Base-by-base conservation (phyloP, 2,113 vertebrate species). In the Haemorhous mexicanus region DNA sequence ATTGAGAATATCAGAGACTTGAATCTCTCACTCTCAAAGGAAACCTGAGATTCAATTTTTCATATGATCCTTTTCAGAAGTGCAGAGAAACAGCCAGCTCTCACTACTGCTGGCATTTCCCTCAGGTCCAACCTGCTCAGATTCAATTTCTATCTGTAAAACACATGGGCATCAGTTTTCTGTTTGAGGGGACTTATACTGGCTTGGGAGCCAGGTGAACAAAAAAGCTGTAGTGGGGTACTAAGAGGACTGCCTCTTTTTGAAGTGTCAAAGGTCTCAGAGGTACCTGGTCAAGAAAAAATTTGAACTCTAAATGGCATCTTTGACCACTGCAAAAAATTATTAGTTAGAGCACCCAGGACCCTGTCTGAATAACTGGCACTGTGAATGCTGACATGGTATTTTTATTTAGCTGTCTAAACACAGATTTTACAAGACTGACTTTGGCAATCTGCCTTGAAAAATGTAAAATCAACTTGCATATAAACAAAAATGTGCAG, bases 331-430 rank as follows among this genome's bases (percentile, higher is more conserved):
- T 50, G 68, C 4, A 70, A n/a, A 81, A 80, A 69, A 41, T 7
- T 28, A 50, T 23, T 6, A 13, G 16, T 27, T 68, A 62, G 24
- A 39, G n/a, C 8, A 56, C 19, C 41, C 30, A 39, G n/a, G 16
- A 80, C 5, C 4, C 35, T 55, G 13, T 30, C 33, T 72, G 47
- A 63, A 35, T 35, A 61, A 44, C 27, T 63, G n/a, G 35, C 8
- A 37, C 16, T 10, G 23, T 26, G 17, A 80, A 47, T n/a, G 8
- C 10, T 28, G 26, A 33, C 17, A 9, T 0, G 0, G 3, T 39
- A 47, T 52, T 86, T 89, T 76, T 55, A 68, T 30, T 64, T 41
- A 30, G 8, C 4, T 76, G 10, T 39, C 61, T 33, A 52, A 70
- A 73, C 8, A 28, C 26, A 63, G 21, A 3, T 82, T 84, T 82